phyloP scores from a whole-genome alignment of 2,888 invertebrate genomes.

The Colletes collaris region DNA sequence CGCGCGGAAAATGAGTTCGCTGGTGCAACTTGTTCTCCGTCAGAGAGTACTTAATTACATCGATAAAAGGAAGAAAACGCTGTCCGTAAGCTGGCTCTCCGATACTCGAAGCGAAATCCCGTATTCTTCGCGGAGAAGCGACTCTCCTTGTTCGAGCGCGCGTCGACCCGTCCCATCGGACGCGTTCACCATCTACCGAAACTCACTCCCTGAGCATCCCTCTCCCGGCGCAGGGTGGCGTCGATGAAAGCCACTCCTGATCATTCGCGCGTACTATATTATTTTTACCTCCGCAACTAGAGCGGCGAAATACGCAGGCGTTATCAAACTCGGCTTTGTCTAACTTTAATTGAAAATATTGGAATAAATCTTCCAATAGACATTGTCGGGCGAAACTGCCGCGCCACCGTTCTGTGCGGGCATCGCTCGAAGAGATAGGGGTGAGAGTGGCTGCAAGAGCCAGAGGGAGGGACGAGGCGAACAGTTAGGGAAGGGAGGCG shows the following conservation, averaged over 20 bases:
- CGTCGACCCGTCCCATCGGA: constrained; percentile 1
- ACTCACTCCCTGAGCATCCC: constrained; percentile 6
- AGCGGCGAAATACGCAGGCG: constrained; percentile 76
- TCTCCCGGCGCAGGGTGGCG: constrained; percentile 13
- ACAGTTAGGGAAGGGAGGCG: neutral
- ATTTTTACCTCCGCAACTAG: constrained; percentile 79
- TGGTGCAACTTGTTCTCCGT: too few species aligned
- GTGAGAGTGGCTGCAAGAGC: constrained; percentile 46
- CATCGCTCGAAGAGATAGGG: constrained; percentile 54
- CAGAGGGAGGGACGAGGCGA: neutral
- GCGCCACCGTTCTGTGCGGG: constrained; percentile 40
- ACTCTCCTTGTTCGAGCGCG: neutral
- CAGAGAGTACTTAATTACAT: too few species aligned
- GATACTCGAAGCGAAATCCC: constrained; percentile 49
- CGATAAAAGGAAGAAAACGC: too few species aligned
- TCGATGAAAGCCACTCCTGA: constrained; percentile 69
- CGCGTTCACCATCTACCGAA: constrained; percentile 36
- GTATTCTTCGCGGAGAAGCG: constrained; percentile 41
- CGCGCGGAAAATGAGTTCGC: too few species aligned
- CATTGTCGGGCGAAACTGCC: constrained; percentile 56
- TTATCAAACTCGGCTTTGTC: constrained; percentile 80
- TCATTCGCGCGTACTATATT: constrained; percentile 75
- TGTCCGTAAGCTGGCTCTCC: too few species aligned
- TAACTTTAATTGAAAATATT: constrained; percentile 83
- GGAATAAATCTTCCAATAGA: constrained; percentile 82